phyloP scores from a whole-genome alignment of 1,140 invertebrate genomes.

The Drosophila kurseongensis region DNA sequence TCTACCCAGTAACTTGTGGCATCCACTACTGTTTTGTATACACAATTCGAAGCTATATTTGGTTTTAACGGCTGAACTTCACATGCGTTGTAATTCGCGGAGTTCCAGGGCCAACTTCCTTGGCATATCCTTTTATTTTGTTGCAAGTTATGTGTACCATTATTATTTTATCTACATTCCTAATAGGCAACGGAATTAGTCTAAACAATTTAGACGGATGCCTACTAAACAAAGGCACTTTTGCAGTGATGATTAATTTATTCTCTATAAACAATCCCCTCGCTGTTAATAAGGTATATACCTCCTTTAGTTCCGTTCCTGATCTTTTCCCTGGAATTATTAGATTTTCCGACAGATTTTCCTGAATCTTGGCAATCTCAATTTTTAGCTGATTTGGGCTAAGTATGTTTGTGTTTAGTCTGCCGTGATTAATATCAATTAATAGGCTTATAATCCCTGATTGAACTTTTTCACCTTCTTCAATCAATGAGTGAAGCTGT shows the following conservation, averaged over 20 bases:
- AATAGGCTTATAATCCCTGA: background rate
- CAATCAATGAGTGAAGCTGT: background rate
- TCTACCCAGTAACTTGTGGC: background rate
- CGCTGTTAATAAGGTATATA: background rate
- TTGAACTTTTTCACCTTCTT: background rate
- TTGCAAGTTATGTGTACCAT: constrained; percentile 1
- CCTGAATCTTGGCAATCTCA: background rate
- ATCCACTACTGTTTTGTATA: constrained; percentile 1
- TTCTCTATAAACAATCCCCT: background rate
- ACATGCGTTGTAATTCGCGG: constrained; percentile 10
- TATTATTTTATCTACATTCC: background rate
- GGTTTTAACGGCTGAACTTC: background rate
- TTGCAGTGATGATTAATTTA: constrained; percentile 2
- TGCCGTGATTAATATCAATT: background rate
- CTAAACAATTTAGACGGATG: constrained; percentile 9
- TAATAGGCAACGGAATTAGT: background rate
- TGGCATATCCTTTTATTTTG: constrained; percentile 4
- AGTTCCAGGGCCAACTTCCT: constrained; percentile 9
- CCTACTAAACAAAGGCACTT: constrained; percentile 3
- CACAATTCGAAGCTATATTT: background rate
- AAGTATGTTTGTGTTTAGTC: background rate
- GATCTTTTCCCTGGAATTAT: constrained; percentile 1
- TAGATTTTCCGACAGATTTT: constrained; percentile 1
- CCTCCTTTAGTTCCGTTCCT: background rate
- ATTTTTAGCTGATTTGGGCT: background rate